Base-by-base conservation (phyloP, 1,140 invertebrate genomes). In the Eriosoma lanigerum region DNA sequence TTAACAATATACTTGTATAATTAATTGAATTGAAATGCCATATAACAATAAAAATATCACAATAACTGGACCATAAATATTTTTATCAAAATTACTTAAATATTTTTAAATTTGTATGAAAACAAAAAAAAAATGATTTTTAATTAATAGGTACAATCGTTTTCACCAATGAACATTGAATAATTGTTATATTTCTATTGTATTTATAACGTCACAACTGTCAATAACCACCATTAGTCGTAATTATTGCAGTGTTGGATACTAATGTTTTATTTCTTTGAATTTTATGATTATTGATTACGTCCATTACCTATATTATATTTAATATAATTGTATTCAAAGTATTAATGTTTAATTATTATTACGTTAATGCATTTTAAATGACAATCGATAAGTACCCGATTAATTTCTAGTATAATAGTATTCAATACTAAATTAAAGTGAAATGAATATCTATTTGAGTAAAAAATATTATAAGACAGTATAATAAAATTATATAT, bases 171-270 rank as follows among this genome's bases (percentile, higher is more conserved):
- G 64, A 48, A 68, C 64, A 68, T 48, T 68, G 38, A 68, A 68
- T 68, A 68, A 68, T 68, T 48, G 64, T 46, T 68, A 68, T 48
- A 68, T 68, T 68, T 68, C n/a, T 29, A 68, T 68, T 68, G 64
- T 68, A 10, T 68, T 24, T 21, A 48, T 68, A 48, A 68, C 44
- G 13, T 48, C 64, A 26, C 13, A 48, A n/a, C 38, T 68, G 64
- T 68, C 64, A 68, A 68, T 21, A 12, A 17, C 12, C 38, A 15
- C 64, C 64, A 68, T 68, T 48, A 68, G 64, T 68, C 21, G 38
- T 68, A 48, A 68, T 68, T 68, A 68, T 68, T 68, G 21, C 46
- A n/a, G n/a, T 44, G 38, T 68, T 48, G 38, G 38, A 26, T 48
- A 68, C 21, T 21, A 68, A 68, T 48, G 44, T 68, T 68, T 68